Conservation (phyloP, 1,140 invertebrate genomes). For the Berghia stephanieae region DNA sequence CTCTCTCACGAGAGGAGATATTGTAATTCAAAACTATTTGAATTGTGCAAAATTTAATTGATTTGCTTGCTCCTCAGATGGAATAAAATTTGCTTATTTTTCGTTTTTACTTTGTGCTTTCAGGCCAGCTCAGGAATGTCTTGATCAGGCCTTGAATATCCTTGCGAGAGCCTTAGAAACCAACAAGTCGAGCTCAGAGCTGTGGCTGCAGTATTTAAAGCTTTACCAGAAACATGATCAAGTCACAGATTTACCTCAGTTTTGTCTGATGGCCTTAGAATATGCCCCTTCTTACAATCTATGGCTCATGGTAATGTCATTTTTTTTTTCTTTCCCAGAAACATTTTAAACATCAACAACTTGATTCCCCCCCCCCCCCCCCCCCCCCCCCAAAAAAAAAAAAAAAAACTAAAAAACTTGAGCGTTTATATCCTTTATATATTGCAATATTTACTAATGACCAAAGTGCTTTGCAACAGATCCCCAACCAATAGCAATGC, state of each 20-base stretch:
- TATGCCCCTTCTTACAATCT: constrained; percentile 55
- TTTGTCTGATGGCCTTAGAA: constrained; percentile 52
- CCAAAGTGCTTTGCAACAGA: too few relatives aligned
- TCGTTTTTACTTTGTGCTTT: constrained; percentile 10
- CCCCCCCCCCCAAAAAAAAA: too few relatives aligned
- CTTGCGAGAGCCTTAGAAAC: constrained; percentile 59
- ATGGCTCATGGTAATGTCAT: constrained; percentile 54
- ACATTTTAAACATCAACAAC: too few relatives aligned
- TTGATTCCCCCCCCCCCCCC: too few relatives aligned
- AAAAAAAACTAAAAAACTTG: too few relatives aligned
- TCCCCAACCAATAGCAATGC: too few relatives aligned
- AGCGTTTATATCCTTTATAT: too few relatives aligned
- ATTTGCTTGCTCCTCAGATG: neutral
- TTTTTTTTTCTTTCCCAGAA: too few relatives aligned
- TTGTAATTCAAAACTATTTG: too few relatives aligned
- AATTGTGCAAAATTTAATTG: too few relatives aligned
- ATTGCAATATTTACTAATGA: too few relatives aligned
- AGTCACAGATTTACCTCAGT: constrained; percentile 41
- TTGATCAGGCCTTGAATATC: constrained; percentile 60
- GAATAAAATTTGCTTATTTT: neutral
- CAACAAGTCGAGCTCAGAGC: constrained; percentile 48
- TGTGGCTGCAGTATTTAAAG: constrained; percentile 59
- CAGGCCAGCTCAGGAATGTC: constrained; percentile 37
- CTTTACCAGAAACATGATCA: constrained; percentile 49
- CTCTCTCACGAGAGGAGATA: too few relatives aligned